Evolutionary conservation across 2,888 invertebrate species (phyloP).

Genomic region (Molanna angustata): DNA sequence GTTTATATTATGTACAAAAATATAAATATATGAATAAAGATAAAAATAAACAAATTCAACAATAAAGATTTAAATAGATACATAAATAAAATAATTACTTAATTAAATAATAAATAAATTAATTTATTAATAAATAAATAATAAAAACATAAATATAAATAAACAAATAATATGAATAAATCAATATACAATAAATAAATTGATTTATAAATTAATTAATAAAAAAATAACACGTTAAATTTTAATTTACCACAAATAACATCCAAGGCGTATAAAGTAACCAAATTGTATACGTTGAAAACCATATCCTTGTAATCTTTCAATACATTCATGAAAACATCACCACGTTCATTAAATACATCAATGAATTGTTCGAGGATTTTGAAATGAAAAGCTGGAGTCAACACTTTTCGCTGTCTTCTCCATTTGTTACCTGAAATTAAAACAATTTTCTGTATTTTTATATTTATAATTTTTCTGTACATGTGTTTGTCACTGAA

Average conservation of each 20-base stretch:
- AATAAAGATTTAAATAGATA: too few species aligned
- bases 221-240: neutral
- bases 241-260: conserved; percentile 49
- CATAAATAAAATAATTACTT: too few species aligned
- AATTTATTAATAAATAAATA: too few species aligned
- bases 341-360: conserved; percentile 39
- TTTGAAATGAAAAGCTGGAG: conserved; percentile 49
- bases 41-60: too few species aligned
- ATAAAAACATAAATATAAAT: too few species aligned
- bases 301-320: conserved; percentile 13
- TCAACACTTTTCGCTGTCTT: conserved; percentile 46
- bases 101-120: too few species aligned
- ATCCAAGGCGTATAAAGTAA: conserved; percentile 51
- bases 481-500: neutral
- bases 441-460: too few species aligned
- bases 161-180: too few species aligned
- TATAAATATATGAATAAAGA: too few species aligned
- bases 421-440: conserved; percentile 46
- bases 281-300: conserved; percentile 47
- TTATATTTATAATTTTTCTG: too few species aligned
- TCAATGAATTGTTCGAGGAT: conserved; percentile 43
- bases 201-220: neutral
- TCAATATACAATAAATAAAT: neutral
- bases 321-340: conserved; percentile 21
- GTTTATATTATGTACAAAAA: neutral